Conservation (phyloP, 2,113 vertebrate species). For the Ophthalmolycus amberensis region DNA sequence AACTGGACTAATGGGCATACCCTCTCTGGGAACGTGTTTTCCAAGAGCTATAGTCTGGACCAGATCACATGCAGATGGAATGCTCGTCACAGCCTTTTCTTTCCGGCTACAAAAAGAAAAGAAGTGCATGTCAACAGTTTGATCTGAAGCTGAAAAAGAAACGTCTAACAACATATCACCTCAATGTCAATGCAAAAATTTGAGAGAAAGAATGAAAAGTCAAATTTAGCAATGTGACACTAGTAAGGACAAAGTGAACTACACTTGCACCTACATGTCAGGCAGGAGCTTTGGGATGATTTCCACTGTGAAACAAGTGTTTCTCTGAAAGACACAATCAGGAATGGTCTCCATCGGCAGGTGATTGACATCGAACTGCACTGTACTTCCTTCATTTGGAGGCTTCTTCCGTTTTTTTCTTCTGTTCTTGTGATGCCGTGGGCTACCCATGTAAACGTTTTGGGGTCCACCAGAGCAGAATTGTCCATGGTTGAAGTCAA, state of each 20-base stretch:
- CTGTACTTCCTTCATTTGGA: slow-evolving; percentile 15
- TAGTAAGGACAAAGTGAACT: background rate
- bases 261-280: slow-evolving; percentile 84
- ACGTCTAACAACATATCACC: background rate
- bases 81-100: slow-evolving; percentile 82
- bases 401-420: background rate
- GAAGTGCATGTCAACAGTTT: background rate
- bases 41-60: slow-evolving; percentile 85
- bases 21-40: slow-evolving; percentile 35
- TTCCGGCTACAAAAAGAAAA: slow-evolving; percentile 81
- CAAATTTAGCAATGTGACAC: background rate
- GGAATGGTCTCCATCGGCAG: slow-evolving; percentile 84
- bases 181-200: background rate
- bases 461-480: slow-evolving; percentile 74
- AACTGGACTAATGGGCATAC: slow-evolving; percentile 42
- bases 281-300: slow-evolving; percentile 89
- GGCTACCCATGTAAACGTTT: slow-evolving; percentile 90
- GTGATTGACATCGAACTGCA: slow-evolving; percentile 84
- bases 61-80: slow-evolving; percentile 76
- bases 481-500: slow-evolving; percentile 43
- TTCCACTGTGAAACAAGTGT: slow-evolving; percentile 86
- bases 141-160: background rate
- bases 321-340: slow-evolving; percentile 65
- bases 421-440: slow-evolving; percentile 81
- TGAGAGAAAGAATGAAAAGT: background rate